Evolutionary conservation across 2,797 vertebrate genomes (phyloP).

Genomic region (Labroides dimidiatus): DNA sequence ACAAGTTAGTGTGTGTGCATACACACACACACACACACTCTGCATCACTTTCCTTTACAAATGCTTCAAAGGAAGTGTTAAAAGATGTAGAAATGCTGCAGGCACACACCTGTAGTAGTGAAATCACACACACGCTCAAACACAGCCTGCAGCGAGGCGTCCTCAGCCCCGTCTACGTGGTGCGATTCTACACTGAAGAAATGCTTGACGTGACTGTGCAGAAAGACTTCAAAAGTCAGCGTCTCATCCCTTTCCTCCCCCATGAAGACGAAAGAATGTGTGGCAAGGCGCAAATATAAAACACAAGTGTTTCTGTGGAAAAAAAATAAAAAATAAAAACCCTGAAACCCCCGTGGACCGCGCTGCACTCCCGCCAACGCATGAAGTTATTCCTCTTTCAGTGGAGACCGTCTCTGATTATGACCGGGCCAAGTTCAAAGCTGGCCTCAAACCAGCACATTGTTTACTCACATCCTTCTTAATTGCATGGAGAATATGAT

Average conservation of each 20-base stretch:
- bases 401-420: constrained; percentile 66
- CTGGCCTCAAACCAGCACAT: constrained; percentile 65
- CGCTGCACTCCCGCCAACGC: constrained; percentile 63
- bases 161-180: background rate
- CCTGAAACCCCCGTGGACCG: constrained; percentile 75
- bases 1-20: constrained; percentile 10
- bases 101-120: background rate
- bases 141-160: constrained; percentile 9
- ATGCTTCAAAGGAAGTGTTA: no score
- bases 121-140: no score
- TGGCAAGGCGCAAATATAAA: constrained; percentile 85
- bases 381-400: constrained; percentile 64
- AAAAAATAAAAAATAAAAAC: constrained; percentile 27
- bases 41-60: background rate
- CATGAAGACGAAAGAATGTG: constrained; percentile 83
- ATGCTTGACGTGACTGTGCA: constrained; percentile 71
- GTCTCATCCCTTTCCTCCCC: constrained; percentile 71
- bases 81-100: background rate
- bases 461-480: constrained; percentile 76
- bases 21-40: background rate
- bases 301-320: constrained; percentile 81
- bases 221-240: constrained; percentile 62
- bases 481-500: constrained; percentile 43
- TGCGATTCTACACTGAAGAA: constrained; percentile 51
- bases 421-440: constrained; percentile 61